Base-by-base conservation (phyloP, 2,888 invertebrate species). In the Drosophila vallismaia region DNA sequence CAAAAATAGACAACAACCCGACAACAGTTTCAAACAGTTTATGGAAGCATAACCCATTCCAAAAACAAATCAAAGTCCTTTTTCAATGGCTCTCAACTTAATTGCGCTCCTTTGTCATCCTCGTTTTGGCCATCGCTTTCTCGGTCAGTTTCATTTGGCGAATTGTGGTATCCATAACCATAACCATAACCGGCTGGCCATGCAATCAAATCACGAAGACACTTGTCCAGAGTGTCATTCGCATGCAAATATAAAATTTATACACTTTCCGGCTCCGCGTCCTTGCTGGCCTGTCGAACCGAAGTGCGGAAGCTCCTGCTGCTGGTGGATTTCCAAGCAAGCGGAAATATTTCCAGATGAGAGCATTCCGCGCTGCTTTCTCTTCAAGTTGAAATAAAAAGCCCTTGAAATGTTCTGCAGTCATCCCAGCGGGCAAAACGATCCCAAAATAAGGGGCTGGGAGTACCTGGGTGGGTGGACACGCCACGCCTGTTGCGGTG, bases 401-500 rank as follows among this genome's bases (percentile, higher is more conserved):
- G 60, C 74, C 68, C 74, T 62, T 71, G 66, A 83, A 85, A 74
- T 51, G 66, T 58, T 64, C 33, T 58, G 58, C 58, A 50, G 24
- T 12, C 42, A 40, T 29, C 42, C 31, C 7, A 42, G 50, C 24
- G 38, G 48, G 57, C 9, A 24, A 42, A 42, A 42, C 42, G 19
- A 71, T 33, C 45, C 44, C 6, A 54, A 69, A 68, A 42, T 24
- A 19, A 12, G 40, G 12, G 12, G 40, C 12, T 42, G 14, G 24
- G 24, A 6, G 19, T 36, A 9, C 9, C 33, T 5, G 19, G 19
- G 19, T 19, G 33, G 19, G 40, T 44, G 58, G 51, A 24, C 51
- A 19, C 38, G 12, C 28, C 19, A 6, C 26, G 24, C 2, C 19
- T 46, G 19, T 46, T 38, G 45, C 4, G 29, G 29, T 14, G 42